phyloP scores from a whole-genome alignment of 2,797 vertebrate species.

The Cercopithecus neglectus region DNA sequence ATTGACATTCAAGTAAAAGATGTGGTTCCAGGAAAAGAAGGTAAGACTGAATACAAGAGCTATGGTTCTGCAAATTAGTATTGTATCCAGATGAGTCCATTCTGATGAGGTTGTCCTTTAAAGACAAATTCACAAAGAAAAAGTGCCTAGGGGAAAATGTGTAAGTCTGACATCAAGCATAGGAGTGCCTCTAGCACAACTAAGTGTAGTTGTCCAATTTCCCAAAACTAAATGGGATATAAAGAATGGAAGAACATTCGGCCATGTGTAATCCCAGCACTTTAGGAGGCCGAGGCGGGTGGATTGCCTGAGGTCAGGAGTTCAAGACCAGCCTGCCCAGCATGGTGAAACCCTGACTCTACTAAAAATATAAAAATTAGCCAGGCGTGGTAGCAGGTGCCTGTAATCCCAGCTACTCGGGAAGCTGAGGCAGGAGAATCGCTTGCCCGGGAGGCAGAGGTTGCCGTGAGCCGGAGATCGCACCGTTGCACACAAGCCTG shows the following conservation, averaged over 20 bases:
- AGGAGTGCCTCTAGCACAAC: neutral
- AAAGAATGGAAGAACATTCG: neutral
- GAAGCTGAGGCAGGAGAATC: no score
- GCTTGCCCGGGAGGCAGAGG: no score
- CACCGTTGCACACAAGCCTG: no score
- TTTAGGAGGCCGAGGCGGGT: no score
- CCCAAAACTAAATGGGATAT: neutral
- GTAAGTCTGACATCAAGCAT: neutral
- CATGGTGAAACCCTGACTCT: no score
- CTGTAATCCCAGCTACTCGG: no score
- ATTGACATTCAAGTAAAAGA: constrained; percentile 49
- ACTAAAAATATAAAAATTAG: no score
- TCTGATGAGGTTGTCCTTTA: neutral
- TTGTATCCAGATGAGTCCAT: neutral
- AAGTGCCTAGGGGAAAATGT: neutral
- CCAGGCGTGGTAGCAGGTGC: no score
- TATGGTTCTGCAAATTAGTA: neutral
- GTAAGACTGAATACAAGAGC: neutral
- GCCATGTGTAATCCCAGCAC: no score
- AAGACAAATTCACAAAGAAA: neutral
- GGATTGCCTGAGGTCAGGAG: no score
- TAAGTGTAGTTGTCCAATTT: neutral
- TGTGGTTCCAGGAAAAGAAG: neutral
- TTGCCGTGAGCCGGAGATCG: no score
- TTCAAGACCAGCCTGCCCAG: no score